Percentiles rank a stretch among this genome's conserved stretches.
These are phyloP conservation scores for Takifugu ocellatus DNA, from an alignment of 2,797 vertebrate genomes.

Conservation along the genomic window DNA sequence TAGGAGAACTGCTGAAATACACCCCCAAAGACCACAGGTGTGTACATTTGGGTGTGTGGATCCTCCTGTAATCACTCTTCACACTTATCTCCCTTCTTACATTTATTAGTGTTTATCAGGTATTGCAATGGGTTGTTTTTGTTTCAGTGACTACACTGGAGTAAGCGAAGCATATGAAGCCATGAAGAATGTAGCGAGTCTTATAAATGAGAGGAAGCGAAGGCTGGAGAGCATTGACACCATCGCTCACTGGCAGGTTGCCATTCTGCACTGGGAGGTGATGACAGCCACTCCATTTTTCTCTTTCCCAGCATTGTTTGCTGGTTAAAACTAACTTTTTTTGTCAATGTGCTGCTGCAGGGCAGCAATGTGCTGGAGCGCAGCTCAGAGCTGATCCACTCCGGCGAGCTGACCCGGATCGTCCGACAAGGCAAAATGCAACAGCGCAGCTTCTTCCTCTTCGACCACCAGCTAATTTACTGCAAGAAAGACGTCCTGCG, in stretches of 20 bases:
- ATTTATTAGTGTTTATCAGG: too few species aligned
- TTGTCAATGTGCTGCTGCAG: constrained; percentile 28
- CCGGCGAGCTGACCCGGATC: constrained; percentile 87
- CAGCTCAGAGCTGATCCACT: constrained; percentile 95
- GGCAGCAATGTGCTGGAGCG: constrained; percentile 79
- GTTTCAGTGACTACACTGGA: constrained; percentile 83
- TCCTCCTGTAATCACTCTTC: background rate
- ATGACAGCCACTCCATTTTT: constrained; percentile 27
- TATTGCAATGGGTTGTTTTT: background rate
- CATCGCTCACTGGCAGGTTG: constrained; percentile 94
- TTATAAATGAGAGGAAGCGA: constrained; percentile 96
- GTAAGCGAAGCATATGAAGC: constrained; percentile 89
- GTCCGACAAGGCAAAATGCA: constrained; percentile 89
- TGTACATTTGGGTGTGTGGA: background rate
- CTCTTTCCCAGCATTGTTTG: background rate
- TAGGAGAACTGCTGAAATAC: constrained; percentile 97
- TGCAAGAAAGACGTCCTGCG: constrained; percentile 96
- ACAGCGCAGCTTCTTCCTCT: constrained; percentile 95
- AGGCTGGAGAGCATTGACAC: constrained; percentile 92
- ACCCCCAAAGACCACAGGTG: constrained; percentile 94
- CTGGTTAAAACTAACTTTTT: background rate
- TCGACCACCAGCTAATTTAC: constrained; percentile 95
- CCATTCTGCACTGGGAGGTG: constrained; percentile 95
- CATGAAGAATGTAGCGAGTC: constrained; percentile 96
- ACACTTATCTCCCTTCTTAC: background rate